Evolutionary conservation across 2,113 vertebrate species (phyloP).

Genomic region (Siphamia tubifer): DNA sequence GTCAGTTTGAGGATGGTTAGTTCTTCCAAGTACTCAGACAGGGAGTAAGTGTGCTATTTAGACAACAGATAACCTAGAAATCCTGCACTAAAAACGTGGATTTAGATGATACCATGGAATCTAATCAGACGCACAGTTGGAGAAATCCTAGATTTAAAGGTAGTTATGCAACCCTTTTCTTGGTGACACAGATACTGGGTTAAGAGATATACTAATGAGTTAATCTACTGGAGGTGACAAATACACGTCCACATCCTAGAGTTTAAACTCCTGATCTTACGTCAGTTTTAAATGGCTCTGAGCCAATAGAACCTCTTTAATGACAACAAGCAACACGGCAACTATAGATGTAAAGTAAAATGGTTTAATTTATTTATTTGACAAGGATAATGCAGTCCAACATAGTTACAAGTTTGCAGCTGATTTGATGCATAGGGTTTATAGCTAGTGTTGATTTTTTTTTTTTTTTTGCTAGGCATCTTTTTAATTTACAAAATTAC

Average conservation of each 20-base stretch:
- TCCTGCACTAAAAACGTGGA: constrained; percentile 12
- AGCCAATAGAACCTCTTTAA: background rate
- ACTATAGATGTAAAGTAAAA: too few species aligned
- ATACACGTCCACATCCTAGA: constrained; percentile 40
- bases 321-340: background rate
- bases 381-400: too few species aligned
- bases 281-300: background rate
- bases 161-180: constrained; percentile 46
- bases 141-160: constrained; percentile 35
- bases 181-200: constrained; percentile 22
- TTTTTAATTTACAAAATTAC: too few species aligned
- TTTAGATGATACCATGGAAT: constrained; percentile 1
- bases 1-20: background rate
- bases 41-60: background rate
- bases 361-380: too few species aligned
- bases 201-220: constrained; percentile 28
- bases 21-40: background rate
- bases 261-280: constrained; percentile 8
- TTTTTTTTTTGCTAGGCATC: too few species aligned
- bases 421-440: too few species aligned
- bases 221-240: constrained; percentile 38
- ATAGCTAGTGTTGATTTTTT: too few species aligned
- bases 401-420: too few species aligned
- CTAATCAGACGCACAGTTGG: constrained; percentile 16
- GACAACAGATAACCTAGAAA: background rate